phyloP scores from a whole-genome alignment of 2,113 vertebrate species.

The Carettochelys insculpta region DNA sequence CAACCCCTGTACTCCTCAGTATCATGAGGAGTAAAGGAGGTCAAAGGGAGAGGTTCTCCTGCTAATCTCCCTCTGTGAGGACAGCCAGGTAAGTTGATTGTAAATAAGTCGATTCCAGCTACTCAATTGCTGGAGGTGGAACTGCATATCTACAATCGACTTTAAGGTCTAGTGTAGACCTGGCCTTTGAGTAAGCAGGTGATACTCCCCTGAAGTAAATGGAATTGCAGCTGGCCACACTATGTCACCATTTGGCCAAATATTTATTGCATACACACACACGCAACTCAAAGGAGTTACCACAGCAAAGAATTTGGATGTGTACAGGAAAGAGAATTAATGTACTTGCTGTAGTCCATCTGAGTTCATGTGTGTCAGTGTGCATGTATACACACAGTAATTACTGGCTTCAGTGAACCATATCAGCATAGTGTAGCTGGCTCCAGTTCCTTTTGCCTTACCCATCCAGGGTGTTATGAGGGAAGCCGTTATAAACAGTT shows the following conservation, averaged over 20 bases:
- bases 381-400: not conserved
- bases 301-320: not conserved
- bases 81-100: too few relatives aligned
- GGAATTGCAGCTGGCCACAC: not conserved
- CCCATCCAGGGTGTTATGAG: not conserved
- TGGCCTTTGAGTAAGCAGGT: not conserved
- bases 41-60: too few relatives aligned
- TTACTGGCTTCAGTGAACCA: slow-evolving; percentile 42
- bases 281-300: not conserved
- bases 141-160: too few relatives aligned
- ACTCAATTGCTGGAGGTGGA: too few relatives aligned
- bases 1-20: too few relatives aligned
- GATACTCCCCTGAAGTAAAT: not conserved
- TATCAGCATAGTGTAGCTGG: slow-evolving; percentile 29
- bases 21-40: too few relatives aligned
- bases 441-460: slow-evolving; percentile 50
- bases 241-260: rapidly evolving
- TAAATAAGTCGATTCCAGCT: too few relatives aligned
- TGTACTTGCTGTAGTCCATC: not conserved
- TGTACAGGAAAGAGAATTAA: not conserved
- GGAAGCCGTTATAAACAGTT: slow-evolving; percentile 35
- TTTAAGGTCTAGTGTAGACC: too few relatives aligned
- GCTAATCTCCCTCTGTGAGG: too few relatives aligned
- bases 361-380: slow-evolving; percentile 5
- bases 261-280: not conserved